Conservation (phyloP, 2,888 invertebrate species). For the Atethmia centrago region DNA sequence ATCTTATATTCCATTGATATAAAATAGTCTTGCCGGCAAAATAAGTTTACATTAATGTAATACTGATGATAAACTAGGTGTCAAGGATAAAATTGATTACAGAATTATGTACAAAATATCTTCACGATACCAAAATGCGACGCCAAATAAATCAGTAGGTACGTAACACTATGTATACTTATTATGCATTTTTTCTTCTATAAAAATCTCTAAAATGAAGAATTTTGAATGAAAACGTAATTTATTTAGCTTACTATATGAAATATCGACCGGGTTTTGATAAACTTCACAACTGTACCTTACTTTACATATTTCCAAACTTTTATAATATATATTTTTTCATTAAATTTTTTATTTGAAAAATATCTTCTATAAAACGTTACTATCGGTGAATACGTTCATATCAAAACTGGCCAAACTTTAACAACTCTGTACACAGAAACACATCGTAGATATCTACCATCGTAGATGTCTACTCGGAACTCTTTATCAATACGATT, state of each 20-base stretch:
- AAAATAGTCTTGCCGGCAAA: conserved; percentile 64
- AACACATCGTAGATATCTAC: conserved; percentile 12
- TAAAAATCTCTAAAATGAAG: conserved; percentile 78
- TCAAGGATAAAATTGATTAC: conserved; percentile 74
- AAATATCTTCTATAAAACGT: conserved; percentile 55
- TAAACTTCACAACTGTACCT: conserved; percentile 58
- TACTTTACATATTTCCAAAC: conserved; percentile 56
- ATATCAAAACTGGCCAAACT: conserved; percentile 60
- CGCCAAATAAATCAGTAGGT: conserved; percentile 72
- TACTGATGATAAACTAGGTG: conserved; percentile 57
- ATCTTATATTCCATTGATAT: conserved; percentile 20
- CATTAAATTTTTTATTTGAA: conserved; percentile 56
- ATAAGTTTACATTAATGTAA: conserved; percentile 51
- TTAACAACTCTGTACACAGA: conserved; percentile 30
- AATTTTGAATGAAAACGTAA: conserved; percentile 76
- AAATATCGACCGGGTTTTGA: conserved; percentile 78
- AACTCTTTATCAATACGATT: conserved; percentile 22
- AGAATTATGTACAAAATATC: conserved; percentile 74
- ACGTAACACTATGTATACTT: conserved; percentile 73
- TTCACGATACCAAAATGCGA: conserved; percentile 72
- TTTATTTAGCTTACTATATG: conserved; percentile 78
- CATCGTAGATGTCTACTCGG: conserved; percentile 14
- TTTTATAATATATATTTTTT: conserved; percentile 43
- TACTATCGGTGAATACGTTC: conserved; percentile 61
- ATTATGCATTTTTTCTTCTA: conserved; percentile 82